Conservation (phyloP, 2,888 invertebrate genomes). For the Scaptomyza reducta region DNA sequence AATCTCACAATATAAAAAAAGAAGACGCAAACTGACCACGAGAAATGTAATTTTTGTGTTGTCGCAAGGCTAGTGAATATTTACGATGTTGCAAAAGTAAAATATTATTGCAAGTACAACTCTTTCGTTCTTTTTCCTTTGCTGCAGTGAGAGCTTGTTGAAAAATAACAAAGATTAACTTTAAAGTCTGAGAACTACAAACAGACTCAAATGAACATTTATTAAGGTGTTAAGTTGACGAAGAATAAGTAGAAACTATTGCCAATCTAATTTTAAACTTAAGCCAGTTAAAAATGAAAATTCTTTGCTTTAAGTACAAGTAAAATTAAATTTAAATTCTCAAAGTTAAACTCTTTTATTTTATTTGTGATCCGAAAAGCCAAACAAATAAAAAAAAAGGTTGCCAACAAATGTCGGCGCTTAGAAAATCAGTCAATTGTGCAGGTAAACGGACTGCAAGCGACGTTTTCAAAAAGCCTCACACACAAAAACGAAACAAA, state of each 20-base stretch:
- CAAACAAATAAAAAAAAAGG: slow-evolving; percentile 34
- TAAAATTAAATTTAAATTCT: slow-evolving; percentile 1
- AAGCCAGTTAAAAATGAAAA: slow-evolving; percentile 9
- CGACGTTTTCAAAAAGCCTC: slow-evolving; percentile 57
- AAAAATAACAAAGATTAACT: slow-evolving; percentile 22
- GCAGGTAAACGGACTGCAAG: slow-evolving; percentile 83
- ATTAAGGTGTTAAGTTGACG: not conserved
- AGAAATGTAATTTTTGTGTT: slow-evolving; percentile 57
- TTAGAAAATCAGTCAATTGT: slow-evolving; percentile 83
- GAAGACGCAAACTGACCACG: slow-evolving; percentile 40
- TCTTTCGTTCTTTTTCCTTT: no score
- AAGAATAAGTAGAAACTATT: not conserved
- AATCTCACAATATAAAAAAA: not conserved
- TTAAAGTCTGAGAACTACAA: not conserved
- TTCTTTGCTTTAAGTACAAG: slow-evolving; percentile 5
- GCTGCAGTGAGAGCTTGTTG: no score
- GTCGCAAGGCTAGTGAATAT: slow-evolving; percentile 64
- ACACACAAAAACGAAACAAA: slow-evolving; percentile 8
- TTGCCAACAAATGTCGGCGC: slow-evolving; percentile 51
- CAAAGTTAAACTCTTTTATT: slow-evolving; percentile 20
- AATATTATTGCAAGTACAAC: slow-evolving; percentile 19
- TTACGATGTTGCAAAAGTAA: slow-evolving; percentile 52
- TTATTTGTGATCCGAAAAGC: slow-evolving; percentile 5
- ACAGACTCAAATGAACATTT: not conserved
- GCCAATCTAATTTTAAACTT: not conserved